Evolutionary conservation across 2,888 invertebrate species (phyloP).

Genomic region (Notocelia uddmanniana): DNA sequence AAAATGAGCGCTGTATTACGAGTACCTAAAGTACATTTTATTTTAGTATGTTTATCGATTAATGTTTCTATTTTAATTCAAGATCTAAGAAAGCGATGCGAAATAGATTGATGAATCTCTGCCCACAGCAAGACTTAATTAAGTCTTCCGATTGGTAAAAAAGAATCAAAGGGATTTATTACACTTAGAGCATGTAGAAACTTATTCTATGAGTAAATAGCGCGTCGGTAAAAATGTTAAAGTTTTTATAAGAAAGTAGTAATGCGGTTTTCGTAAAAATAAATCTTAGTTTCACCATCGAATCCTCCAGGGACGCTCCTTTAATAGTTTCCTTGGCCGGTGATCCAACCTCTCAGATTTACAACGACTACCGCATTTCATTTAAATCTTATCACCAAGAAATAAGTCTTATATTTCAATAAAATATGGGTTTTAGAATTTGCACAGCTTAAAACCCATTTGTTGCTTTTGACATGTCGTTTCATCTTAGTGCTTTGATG

Average conservation of each 20-base stretch:
- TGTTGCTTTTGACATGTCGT: slow-evolving; percentile 70
- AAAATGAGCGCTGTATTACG: too few relatives aligned
- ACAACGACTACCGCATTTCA: slow-evolving; percentile 57
- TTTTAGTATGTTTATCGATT: neutral
- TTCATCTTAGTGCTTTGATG: slow-evolving; percentile 60
- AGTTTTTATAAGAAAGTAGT: neutral
- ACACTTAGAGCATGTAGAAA: too few relatives aligned
- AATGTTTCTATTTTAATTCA: neutral
- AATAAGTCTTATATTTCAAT: slow-evolving; percentile 51
- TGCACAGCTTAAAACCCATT: slow-evolving; percentile 60
- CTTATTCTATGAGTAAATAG: too few relatives aligned
- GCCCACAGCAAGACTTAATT: neutral
- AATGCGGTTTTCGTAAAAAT: slow-evolving; percentile 13
- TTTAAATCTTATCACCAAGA: slow-evolving; percentile 60
- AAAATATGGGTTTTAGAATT: slow-evolving; percentile 44
- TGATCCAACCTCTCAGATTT: slow-evolving; percentile 55
- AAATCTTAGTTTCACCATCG: slow-evolving; percentile 30
- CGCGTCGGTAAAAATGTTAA: neutral
- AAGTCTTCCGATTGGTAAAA: neutral
- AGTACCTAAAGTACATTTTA: neutral
- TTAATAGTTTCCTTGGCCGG: slow-evolving; percentile 70
- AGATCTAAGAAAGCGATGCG: neutral
- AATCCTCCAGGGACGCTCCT: slow-evolving; percentile 63
- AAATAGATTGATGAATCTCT: neutral
- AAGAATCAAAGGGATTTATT: too few relatives aligned